Evolutionary conservation across 2,888 invertebrate species (phyloP).

Genomic region (Acanthosoma haemorrhoidale): DNA sequence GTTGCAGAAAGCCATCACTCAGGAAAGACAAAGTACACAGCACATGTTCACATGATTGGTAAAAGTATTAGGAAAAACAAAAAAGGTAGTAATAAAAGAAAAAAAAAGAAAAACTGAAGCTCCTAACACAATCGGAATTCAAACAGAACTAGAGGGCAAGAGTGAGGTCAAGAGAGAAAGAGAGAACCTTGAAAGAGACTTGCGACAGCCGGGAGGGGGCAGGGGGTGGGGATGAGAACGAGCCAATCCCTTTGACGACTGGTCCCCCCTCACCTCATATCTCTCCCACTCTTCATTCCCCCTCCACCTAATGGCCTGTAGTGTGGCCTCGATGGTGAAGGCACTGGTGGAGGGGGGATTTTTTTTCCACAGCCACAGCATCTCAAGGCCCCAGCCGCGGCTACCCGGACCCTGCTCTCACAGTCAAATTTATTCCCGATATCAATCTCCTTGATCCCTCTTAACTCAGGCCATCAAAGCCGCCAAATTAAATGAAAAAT

Average conservation of each 20-base stretch:
- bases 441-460: no score
- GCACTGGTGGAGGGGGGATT: not conserved
- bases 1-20: not conserved
- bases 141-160: conserved; percentile 29
- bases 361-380: conserved; percentile 7
- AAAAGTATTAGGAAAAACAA: conserved; percentile 15
- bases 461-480: not conserved
- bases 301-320: conserved; percentile 8
- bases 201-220: not conserved
- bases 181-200: conserved; percentile 21
- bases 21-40: not conserved
- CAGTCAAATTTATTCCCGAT: conserved; percentile 5
- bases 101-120: conserved; percentile 25
- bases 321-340: conserved; percentile 9
- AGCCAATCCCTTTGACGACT: not conserved
- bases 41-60: conserved; percentile 27
- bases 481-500: no score
- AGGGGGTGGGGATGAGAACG: not conserved
- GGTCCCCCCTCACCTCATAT: no score
- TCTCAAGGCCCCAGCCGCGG: conserved; percentile 2
- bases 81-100: not conserved
- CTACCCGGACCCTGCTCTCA: not conserved
- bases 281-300: no score
- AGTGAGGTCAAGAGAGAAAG: conserved; percentile 25
- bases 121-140: conserved; percentile 25